Base-by-base conservation (phyloP, 2,888 invertebrate species). In the Epirrhoe tristata region DNA sequence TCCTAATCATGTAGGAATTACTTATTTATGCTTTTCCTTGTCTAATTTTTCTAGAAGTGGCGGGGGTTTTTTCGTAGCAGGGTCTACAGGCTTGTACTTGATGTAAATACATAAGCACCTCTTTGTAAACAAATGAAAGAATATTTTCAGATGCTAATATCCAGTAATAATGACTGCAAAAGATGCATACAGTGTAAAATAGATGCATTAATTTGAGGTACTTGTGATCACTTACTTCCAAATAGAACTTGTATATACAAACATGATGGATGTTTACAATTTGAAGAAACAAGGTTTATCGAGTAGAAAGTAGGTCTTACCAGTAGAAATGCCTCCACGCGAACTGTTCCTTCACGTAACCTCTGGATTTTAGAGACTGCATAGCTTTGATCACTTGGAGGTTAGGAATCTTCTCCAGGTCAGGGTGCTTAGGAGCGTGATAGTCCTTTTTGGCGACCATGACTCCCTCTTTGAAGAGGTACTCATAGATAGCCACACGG, bases 271-370 rank as follows among this genome's bases (percentile, higher is more conserved):
- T 46, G 57, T 57, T 46, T 57, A 46, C 31, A 32, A 12, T 12
- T n/a, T 8, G 24, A n/a, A 52, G 31, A 5, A 24, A 8, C 4
- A 24, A 16, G 7, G n/a, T 12, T 6, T 24, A n/a, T n/a, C n/a
- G n/a, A 12, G 43, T 8, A 14, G 14, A n/a, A n/a, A 0, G 5
- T 51, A 34, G 12, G 52, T 81, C 91, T 88, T 89, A 96, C 99
- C 99, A 99, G 91, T 99, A 99, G 84, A 98, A 99, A 90, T 99
- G 99, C 83, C 99, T 96, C 99, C 99, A 99, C 5, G 99, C 99
- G 91, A 99, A 99, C 93, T 99, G 99, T 95, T 99, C 99, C 90
- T 97, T 98, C n/a, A 99, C 99, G 84, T 96, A 97, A 68, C 99
- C 99, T 88, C 97, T 96, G 4, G 99, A 99, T 93, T 99, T 99